Evolutionary conservation across 2,797 vertebrate species (phyloP).

Genomic region (Eulemur rubriventer): DNA sequence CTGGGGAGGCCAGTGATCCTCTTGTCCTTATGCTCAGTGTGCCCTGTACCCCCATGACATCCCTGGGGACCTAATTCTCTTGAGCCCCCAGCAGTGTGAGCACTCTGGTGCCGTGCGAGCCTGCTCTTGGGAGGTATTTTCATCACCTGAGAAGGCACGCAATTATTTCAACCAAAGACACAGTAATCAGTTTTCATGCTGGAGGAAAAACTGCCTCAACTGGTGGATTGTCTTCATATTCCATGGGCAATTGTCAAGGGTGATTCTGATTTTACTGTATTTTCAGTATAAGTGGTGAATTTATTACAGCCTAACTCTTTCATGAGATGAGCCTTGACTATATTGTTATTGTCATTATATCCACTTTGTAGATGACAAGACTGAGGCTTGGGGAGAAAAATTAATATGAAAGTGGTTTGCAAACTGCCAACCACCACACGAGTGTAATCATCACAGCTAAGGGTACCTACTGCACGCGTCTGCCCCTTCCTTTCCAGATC

Average conservation of each 20-base stretch:
- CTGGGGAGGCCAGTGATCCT: not conserved
- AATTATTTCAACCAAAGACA: not conserved
- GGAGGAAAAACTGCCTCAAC: not conserved
- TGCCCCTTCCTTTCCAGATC: not conserved
- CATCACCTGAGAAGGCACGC: not conserved
- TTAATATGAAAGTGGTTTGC: not conserved
- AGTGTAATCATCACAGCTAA: not conserved
- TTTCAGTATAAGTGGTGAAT: not conserved
- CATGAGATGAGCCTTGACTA: not conserved
- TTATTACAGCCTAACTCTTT: conserved; percentile 15
- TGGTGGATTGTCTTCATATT: not conserved
- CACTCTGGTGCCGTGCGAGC: not conserved
- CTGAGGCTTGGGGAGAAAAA: conserved; percentile 43
- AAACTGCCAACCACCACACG: not conserved
- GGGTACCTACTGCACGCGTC: not conserved
- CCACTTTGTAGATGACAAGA: conserved; percentile 44
- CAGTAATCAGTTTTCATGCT: not conserved
- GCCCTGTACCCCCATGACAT: not conserved
- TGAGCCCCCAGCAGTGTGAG: not conserved
- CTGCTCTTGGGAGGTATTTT: not conserved
- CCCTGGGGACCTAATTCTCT: not conserved
- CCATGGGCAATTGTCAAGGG: not conserved
- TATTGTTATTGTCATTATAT: conserved; percentile 44
- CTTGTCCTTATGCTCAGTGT: accelerated
- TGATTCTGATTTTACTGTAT: conserved; percentile 21